These are phyloP conservation scores for Heliopora coerulea DNA, from an alignment of 92 coral and sea anemone genomes.

Conservation along the genomic window DNA sequence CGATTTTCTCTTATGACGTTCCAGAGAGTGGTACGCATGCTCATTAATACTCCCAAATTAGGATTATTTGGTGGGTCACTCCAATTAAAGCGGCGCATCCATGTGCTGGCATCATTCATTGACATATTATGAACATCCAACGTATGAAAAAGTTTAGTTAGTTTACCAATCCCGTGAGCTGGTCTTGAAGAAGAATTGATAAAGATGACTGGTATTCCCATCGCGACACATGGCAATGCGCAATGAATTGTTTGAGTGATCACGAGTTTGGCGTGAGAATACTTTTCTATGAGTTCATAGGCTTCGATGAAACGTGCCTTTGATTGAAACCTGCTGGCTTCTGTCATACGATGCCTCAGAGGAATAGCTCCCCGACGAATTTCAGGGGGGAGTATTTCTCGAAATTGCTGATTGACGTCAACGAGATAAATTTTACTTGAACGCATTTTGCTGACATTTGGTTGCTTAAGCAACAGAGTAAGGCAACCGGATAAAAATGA, in stretches of 20 bases:
- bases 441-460: not conserved
- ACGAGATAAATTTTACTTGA: conserved; percentile 27
- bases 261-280: conserved; percentile 34
- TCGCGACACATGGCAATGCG: conserved; percentile 43
- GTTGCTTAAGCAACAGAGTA: conserved; percentile 17
- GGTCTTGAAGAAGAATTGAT: conserved; percentile 10
- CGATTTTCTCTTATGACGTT: conserved; percentile 26
- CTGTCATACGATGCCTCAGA: conserved; percentile 4
- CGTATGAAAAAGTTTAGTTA: conserved; percentile 24
- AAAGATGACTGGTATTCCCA: conserved; percentile 44
- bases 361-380: conserved; percentile 15
- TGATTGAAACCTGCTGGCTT: not conserved
- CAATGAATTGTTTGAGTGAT: conserved; percentile 39
- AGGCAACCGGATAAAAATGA: conserved; percentile 4
- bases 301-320: conserved; percentile 22
- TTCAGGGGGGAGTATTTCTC: conserved; percentile 19
- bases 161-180: conserved; percentile 19
- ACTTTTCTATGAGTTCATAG: conserved; percentile 26
- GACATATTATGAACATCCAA: conserved; percentile 25
- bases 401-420: conserved; percentile 13
- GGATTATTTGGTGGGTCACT: conserved; percentile 39
- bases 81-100: conserved; percentile 37
- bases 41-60: conserved; percentile 16
- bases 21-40: conserved; percentile 36
- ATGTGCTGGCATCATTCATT: conserved; percentile 16